Evolutionary conservation across 2,797 vertebrate species (phyloP).

Genomic region (Chrosomus eos): DNA sequence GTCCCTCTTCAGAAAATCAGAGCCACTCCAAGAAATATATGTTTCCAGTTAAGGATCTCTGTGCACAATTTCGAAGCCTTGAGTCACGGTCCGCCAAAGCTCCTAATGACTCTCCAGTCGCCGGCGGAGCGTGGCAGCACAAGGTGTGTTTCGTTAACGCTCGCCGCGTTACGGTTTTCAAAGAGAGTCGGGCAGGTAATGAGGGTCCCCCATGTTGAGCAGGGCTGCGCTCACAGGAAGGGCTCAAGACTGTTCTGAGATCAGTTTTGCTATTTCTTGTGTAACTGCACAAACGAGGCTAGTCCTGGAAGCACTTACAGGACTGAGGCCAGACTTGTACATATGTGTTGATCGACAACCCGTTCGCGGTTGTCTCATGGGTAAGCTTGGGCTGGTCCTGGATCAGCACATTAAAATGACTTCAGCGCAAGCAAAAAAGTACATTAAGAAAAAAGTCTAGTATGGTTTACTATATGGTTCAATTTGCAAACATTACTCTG

Average conservation of each 20-base stretch:
- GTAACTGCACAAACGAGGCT: conserved; percentile 6
- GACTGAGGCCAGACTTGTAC: background rate
- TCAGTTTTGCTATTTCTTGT: conserved; percentile 35
- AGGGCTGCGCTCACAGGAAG: background rate
- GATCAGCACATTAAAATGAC: conserved; percentile 6
- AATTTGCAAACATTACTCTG: background rate
- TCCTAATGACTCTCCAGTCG: conserved; percentile 70
- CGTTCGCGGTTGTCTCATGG: background rate
- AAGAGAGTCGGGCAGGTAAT: conserved; percentile 43
- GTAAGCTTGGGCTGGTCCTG: background rate
- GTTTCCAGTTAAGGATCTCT: conserved; percentile 53
- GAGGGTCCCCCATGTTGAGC: conserved; percentile 23
- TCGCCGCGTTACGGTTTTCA: conserved; percentile 25
- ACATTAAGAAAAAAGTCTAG: background rate
- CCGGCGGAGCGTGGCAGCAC: conserved; percentile 60
- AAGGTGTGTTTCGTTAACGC: conserved; percentile 56
- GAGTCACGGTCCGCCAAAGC: conserved; percentile 69
- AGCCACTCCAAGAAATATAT: conserved; percentile 53
- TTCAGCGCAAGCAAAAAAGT: background rate
- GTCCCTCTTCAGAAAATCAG: conserved; percentile 11
- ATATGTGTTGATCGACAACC: background rate
- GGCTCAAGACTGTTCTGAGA: conserved; percentile 23
- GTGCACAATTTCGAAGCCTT: conserved; percentile 56
- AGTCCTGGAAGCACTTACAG: background rate
- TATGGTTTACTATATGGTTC: background rate